phyloP scores from a whole-genome alignment of 2,797 vertebrate species.

The Australoheros facetus region DNA sequence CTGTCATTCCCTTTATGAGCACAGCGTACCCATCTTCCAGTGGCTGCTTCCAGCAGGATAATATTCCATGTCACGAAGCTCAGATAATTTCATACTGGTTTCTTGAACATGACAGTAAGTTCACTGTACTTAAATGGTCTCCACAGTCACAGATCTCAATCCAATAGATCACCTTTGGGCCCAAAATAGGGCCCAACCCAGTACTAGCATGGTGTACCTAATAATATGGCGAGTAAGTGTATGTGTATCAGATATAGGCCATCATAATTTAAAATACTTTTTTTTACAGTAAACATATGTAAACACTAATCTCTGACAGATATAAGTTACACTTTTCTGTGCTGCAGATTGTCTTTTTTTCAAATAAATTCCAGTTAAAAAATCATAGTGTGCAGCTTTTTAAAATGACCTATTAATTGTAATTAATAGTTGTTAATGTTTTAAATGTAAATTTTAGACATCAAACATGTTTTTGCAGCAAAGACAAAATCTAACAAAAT shows the following conservation, averaged over 20 bases:
- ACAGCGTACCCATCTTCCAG: neutral
- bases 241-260: neutral
- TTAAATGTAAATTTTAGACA: neutral
- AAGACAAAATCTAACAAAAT: constrained; percentile 36
- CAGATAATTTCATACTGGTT: neutral
- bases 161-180: neutral
- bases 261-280: neutral
- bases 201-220: neutral
- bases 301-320: neutral
- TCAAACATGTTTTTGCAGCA: constrained; percentile 10
- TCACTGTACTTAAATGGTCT: neutral
- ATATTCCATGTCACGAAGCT: neutral
- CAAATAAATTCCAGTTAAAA: constrained; percentile 6
- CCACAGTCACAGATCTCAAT: neutral
- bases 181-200: neutral
- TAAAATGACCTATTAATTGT: neutral
- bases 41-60: neutral
- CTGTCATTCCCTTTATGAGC: neutral
- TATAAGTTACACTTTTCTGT: neutral
- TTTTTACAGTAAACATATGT: neutral
- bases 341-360: neutral
- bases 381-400: constrained; percentile 14
- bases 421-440: neutral
- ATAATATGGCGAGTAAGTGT: neutral
- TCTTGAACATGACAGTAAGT: neutral